These are phyloP conservation scores for Nipponia nippon DNA, from an alignment of 2,113 vertebrate genomes.

Conservation along the genomic window DNA sequence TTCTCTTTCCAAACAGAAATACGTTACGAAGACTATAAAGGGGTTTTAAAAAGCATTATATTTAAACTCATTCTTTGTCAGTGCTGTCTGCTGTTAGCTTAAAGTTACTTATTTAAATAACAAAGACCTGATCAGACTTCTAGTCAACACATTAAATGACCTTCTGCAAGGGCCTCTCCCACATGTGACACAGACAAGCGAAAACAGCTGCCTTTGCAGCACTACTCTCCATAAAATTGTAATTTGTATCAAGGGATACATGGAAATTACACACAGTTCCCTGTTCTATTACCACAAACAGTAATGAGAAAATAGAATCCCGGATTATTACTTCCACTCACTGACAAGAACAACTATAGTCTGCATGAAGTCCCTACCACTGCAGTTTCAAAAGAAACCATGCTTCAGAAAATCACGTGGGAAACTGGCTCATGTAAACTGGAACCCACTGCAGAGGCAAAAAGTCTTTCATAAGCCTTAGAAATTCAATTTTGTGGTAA, in stretches of 20 bases:
- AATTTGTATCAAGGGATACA: conserved; percentile 42
- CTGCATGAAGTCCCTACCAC: not conserved
- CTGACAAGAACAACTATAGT: not conserved
- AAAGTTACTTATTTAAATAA: not conserved
- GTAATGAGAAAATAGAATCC: conserved; percentile 51
- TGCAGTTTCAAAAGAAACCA: not conserved
- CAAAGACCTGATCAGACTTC: not conserved
- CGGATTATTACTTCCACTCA: not conserved
- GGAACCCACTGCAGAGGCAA: not conserved
- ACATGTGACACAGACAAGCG: not conserved
- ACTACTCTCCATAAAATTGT: not conserved
- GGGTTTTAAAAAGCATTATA: not conserved
- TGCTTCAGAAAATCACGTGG: not conserved
- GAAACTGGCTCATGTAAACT: not conserved
- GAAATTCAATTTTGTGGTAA: not conserved
- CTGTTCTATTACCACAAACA: conserved; percentile 25
- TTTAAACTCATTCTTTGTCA: not conserved
- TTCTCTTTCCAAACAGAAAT: not conserved
- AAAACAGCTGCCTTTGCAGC: conserved; percentile 30
- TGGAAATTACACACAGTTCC: conserved; percentile 32
- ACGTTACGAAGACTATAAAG: not conserved
- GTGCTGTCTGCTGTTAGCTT: not conserved
- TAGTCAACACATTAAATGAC: not conserved
- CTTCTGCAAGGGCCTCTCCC: not conserved
- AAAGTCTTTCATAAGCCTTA: not conserved